Evolutionary conservation across 2,888 invertebrate genomes (phyloP), one percentile per base, ranked within the genome.

Genomic region (Blastobasis adustella): DNA sequence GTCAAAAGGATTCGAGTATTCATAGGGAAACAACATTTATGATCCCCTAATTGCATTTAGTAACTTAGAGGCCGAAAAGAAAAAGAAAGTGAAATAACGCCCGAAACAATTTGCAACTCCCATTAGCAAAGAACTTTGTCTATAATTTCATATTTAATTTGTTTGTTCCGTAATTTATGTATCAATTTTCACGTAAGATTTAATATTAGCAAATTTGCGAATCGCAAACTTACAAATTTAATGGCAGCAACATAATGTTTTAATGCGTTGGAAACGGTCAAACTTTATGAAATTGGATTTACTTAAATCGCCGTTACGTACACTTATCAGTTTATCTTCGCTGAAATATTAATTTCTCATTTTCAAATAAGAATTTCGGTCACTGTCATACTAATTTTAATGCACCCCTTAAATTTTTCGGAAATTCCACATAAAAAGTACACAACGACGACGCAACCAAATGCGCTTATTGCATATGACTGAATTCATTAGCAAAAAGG

Each of bases 81-180:
- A 71, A 71, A 71, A 60, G 67, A 68, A 69, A 66, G 60, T 60
- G 61, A 73, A 71, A 72, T 71, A 70, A 71, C 63, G 72, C 56
- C 58, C 54, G 69, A 73, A 79, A 73, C 71, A 76, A 78, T 75
- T 78, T 71, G 60, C 58, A 78, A 79, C 73, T 73, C 68, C 76
- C 76, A 76, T 79, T 75, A 77, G 56, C 63, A 58, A 58, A 51
- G 54, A 78, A 79, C 76, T 79, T 79, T 59, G 68, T 69, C 73
- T 73, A 76, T 79, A 73, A 71, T 73, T 77, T 76, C 65, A 72
- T 73, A 73, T 77, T 73, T 71, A 66, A 71, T 75, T 74, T 69
- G 68, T 69, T 71, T 58, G 48, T 58, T 56, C 52, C 55, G 59
- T 61, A 54, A 76, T 73, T 77, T 77, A 74, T 72, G 63, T 60